A percentile compares a stretch with the other conserved stretches of the same genome.
Conservation (phyloP, 2,797 vertebrate species). For the Hemibagrus guttatus region DNA sequence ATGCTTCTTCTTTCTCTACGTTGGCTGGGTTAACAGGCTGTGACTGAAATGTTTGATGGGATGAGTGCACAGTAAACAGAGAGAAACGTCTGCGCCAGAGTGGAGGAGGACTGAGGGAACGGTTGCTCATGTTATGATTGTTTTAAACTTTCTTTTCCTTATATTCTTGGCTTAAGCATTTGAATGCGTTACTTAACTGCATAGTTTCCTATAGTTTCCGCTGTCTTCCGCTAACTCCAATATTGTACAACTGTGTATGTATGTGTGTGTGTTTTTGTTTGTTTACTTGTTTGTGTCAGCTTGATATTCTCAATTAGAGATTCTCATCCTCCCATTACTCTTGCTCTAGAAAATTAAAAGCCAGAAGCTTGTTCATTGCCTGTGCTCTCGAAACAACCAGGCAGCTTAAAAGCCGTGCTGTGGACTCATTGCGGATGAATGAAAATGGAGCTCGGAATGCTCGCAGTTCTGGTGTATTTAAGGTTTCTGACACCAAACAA, state of each 20-base stretch:
- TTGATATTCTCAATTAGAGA: constrained; percentile 49
- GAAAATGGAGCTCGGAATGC: constrained; percentile 39
- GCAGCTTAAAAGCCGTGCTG: constrained; percentile 39
- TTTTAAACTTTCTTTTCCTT: neutral
- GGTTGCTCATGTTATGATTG: neutral
- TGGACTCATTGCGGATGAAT: constrained; percentile 39
- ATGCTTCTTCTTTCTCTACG: constrained; percentile 46
- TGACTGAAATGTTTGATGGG: constrained; percentile 54
- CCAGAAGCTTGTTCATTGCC: constrained; percentile 54
- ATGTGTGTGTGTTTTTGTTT: constrained; percentile 39
- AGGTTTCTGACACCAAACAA: constrained; percentile 49
- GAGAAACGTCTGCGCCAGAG: constrained; percentile 22
- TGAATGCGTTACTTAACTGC: neutral
- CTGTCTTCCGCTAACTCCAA: too few species aligned
- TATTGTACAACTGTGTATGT: constrained; percentile 20
- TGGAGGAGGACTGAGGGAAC: neutral
- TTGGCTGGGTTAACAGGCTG: constrained; percentile 55
- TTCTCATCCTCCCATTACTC: constrained; percentile 29
- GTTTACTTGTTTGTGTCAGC: constrained; percentile 38
- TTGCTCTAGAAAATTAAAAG: constrained; percentile 55
- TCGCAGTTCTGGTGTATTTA: constrained; percentile 48
- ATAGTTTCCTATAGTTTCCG: neutral
- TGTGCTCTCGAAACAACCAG: constrained; percentile 38
- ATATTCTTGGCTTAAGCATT: neutral
- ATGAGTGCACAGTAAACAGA: constrained; percentile 57